A percentile compares a stretch with the other conserved stretches of the same genome.
These are phyloP conservation scores for Heteropelma amictum DNA, from an alignment of 2,888 invertebrate genomes.

Conservation along the genomic window DNA sequence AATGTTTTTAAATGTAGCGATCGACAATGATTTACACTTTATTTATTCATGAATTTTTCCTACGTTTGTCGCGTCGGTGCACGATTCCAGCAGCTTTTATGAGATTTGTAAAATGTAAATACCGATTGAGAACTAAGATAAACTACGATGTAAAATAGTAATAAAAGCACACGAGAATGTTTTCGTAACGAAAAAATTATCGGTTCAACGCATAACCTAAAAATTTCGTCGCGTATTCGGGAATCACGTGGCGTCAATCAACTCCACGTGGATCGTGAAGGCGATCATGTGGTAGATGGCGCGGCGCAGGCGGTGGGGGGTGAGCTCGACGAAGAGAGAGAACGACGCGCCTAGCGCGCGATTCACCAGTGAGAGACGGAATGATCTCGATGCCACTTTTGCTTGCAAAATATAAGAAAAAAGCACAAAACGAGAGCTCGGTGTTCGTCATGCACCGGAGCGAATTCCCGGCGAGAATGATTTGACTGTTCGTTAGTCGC, in stretches of 20 bases:
- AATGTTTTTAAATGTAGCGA: constrained; percentile 57
- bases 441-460: constrained; percentile 11
- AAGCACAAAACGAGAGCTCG: constrained; percentile 23
- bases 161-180: neutral
- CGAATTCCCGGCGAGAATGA: constrained; percentile 34
- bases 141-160: too few relatives aligned
- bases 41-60: neutral
- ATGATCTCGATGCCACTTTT: constrained; percentile 18
- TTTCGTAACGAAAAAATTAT: neutral
- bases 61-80: too few relatives aligned
- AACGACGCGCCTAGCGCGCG: too few relatives aligned
- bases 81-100: too few relatives aligned
- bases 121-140: too few relatives aligned
- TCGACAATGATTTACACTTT: constrained; percentile 6
- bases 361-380: constrained; percentile 30
- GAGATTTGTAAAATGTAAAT: too few relatives aligned
- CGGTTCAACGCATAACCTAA: constrained; percentile 27
- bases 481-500: constrained; percentile 37
- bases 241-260: constrained; percentile 45
- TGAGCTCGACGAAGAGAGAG: neutral
- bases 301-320: neutral
- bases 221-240: neutral
- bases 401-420: neutral
- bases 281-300: neutral
- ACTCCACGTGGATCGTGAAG: constrained; percentile 47